Percentiles rank a stretch among this genome's conserved stretches.
These are phyloP conservation scores for Chionoecetes opilio DNA, from an alignment of 1,140 invertebrate species.

Conservation along the genomic window DNA sequence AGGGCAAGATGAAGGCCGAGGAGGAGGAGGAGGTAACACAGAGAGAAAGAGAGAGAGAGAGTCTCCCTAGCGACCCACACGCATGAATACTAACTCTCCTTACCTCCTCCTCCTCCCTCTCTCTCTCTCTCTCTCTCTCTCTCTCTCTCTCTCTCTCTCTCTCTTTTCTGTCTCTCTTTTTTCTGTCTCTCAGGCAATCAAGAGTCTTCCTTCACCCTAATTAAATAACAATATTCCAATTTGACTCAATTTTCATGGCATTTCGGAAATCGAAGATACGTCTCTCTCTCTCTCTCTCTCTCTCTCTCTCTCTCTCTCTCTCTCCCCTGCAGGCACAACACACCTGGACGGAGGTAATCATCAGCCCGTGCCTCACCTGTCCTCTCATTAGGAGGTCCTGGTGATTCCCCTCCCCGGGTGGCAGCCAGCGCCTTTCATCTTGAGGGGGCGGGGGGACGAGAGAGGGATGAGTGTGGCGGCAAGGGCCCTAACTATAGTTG, in stretches of 20 bases:
- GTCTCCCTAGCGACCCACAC: not conserved
- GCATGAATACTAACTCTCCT: not conserved
- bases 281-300: too few relatives aligned
- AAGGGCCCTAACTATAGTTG: not conserved
- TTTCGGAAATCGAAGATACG: not conserved
- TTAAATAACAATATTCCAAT: conserved; percentile 23
- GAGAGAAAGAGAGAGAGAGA: conserved; percentile 30
- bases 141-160: conserved; percentile 20
- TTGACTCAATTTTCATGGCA: conserved; percentile 8
- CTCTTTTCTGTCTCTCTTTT: not conserved
- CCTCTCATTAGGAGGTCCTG: not conserved
- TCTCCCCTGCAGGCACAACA: not conserved
- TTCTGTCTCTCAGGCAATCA: too few relatives aligned
- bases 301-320: too few relatives aligned
- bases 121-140: not conserved
- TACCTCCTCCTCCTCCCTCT: too few relatives aligned
- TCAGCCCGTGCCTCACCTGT: not conserved
- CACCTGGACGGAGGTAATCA: not conserved
- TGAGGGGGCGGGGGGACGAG: not conserved
- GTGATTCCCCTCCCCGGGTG: not conserved
- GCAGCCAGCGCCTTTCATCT: too few relatives aligned
- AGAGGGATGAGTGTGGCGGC: not conserved
- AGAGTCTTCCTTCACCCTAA: not conserved
- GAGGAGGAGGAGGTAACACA: not conserved
- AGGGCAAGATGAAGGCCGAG: not conserved